phyloP scores from a whole-genome alignment of 2,797 vertebrate genomes.

The Anguilla anguilla region DNA sequence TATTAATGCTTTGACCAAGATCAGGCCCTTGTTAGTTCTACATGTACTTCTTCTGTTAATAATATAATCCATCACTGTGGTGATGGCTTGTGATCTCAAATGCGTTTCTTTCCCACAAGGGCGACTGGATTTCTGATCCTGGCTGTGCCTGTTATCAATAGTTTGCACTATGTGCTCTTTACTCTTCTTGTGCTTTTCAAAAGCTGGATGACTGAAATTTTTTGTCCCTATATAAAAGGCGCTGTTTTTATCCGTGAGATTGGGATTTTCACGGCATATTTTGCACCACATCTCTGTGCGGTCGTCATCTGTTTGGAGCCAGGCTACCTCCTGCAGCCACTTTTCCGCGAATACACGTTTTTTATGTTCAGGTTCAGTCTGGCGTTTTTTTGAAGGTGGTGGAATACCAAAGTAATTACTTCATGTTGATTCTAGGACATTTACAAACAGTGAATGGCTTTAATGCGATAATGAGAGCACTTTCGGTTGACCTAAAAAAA shows the following conservation, averaged over 20 bases:
- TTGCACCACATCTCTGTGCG: slow-evolving; percentile 41
- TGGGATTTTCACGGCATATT: slow-evolving; percentile 12
- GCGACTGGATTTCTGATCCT: slow-evolving; percentile 17
- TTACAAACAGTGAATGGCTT: no score
- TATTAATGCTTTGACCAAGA: no score
- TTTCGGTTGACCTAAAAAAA: no score
- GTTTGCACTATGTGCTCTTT: slow-evolving; percentile 17
- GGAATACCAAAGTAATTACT: background rate
- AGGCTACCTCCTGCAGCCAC: slow-evolving; percentile 16
- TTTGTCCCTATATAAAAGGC: slow-evolving; percentile 11
- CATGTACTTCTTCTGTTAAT: no score
- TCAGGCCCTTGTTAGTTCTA: no score
- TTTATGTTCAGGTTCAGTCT: background rate
- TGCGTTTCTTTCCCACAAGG: background rate
- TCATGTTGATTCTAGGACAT: background rate
- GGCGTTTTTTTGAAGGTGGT: background rate
- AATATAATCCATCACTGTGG: no score
- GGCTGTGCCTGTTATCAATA: slow-evolving; percentile 24
- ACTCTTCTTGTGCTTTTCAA: slow-evolving; percentile 30
- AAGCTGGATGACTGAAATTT: slow-evolving; percentile 14
- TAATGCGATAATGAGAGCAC: no score
- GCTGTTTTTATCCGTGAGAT: slow-evolving; percentile 1
- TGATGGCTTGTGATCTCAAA: no score
- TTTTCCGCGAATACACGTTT: background rate
- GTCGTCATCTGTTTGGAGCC: slow-evolving; percentile 34